Conservation (phyloP, 2,797 vertebrate genomes). For the Aldrovandia affinis region DNA sequence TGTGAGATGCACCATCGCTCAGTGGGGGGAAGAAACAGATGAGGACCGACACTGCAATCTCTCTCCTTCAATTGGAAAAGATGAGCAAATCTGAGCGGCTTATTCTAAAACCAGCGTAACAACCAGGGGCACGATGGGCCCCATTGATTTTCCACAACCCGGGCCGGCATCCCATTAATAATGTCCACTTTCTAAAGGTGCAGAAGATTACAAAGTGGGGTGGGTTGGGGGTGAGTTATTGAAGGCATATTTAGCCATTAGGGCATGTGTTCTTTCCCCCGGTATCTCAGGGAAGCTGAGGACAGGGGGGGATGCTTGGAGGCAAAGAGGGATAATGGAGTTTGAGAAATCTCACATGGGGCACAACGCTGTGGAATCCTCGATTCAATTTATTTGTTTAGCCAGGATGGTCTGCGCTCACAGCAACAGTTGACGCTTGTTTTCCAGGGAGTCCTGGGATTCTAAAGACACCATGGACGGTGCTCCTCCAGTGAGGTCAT, state of each 20-base stretch:
- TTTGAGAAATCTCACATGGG: neutral
- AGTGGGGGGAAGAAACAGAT: neutral
- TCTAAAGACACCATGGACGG: conserved; percentile 40
- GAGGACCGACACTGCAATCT: conserved; percentile 22
- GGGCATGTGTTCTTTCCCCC: conserved; percentile 18
- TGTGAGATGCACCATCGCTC: neutral
- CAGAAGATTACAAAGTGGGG: neutral
- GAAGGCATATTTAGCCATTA: conserved; percentile 25
- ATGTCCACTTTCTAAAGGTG: conserved; percentile 29
- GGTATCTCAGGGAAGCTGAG: neutral
- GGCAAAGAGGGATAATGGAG: neutral
- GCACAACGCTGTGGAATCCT: conserved; percentile 30
- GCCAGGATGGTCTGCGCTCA: too few species aligned
- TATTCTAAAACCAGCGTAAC: conserved; percentile 29
- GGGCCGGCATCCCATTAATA: conserved; percentile 27
- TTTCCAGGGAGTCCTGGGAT: too few species aligned
- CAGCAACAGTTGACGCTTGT: too few species aligned
- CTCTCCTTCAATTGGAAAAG: conserved; percentile 22
- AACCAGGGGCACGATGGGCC: conserved; percentile 1
- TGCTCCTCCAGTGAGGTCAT: conserved; percentile 42
- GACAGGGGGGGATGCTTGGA: neutral
- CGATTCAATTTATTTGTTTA: too few species aligned
- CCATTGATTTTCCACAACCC: conserved; percentile 32
- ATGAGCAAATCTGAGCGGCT: conserved; percentile 26
- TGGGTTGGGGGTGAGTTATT: neutral